phyloP scores from a whole-genome alignment of 2,888 invertebrate genomes.

The Pterostichus niger region DNA sequence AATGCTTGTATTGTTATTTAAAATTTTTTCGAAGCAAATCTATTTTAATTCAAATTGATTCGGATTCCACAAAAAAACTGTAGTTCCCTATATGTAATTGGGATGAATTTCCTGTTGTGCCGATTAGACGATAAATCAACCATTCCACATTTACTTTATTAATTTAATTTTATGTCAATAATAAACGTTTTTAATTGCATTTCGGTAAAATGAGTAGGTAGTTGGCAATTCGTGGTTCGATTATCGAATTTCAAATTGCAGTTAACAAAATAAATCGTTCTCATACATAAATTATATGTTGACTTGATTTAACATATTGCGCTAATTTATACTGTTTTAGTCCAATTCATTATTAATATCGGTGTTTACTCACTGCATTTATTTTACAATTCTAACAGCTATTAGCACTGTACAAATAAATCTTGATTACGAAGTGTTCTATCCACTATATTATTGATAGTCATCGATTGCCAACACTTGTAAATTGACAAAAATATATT shows the following conservation, averaged over 20 bases:
- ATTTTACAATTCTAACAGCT: conserved; percentile 38
- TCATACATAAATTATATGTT: conserved; percentile 60
- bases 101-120: no score
- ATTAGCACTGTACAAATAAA: conserved; percentile 45
- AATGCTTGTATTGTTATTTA: no score
- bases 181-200: no score
- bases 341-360: conserved; percentile 62
- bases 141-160: no score
- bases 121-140: no score
- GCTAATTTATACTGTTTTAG: conserved; percentile 63
- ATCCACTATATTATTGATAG: conserved; percentile 28
- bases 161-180: no score
- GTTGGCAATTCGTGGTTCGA: conserved; percentile 14
- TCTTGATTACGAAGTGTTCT: conserved; percentile 31
- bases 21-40: no score
- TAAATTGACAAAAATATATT: conserved; percentile 11
- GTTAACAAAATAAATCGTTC: conserved; percentile 35
- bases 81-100: no score
- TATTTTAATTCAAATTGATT: no score
- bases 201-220: no score
- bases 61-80: no score
- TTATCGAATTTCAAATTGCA: conserved; percentile 28
- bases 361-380: conserved; percentile 53
- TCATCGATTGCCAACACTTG: background rate
- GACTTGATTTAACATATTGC: conserved; percentile 58